These are phyloP conservation scores for Ciconia nigra DNA, from an alignment of 2,797 vertebrate genomes.

Conservation along the genomic window DNA sequence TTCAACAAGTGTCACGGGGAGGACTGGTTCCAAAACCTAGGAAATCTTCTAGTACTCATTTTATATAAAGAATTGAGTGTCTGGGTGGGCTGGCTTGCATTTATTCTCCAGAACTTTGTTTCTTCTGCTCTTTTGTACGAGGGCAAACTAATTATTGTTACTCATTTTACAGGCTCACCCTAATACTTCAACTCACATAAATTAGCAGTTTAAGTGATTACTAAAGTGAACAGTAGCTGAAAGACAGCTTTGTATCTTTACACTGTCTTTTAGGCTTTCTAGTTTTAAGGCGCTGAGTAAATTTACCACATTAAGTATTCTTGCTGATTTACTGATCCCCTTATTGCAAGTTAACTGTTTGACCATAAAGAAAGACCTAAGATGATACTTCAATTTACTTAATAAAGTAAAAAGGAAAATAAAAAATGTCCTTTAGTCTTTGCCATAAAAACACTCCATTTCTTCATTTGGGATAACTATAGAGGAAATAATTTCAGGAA, in stretches of 20 bases:
- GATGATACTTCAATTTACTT: neutral
- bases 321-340: neutral
- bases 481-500: neutral
- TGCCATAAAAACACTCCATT: neutral
- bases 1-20: neutral
- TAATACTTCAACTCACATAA: neutral
- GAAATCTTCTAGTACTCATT: neutral
- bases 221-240: neutral
- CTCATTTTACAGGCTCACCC: neutral
- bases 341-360: neutral
- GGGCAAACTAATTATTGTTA: neutral
- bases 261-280: neutral
- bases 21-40: neutral
- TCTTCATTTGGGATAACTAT: neutral
- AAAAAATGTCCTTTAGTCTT: neutral
- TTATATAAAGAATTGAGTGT: neutral
- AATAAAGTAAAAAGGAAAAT: neutral
- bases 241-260: neutral
- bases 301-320: neutral
- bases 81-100: neutral
- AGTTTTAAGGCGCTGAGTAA: fast-evolving
- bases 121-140: neutral
- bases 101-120: neutral
- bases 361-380: neutral
- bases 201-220: neutral